Evolutionary conservation across 37 sponge, comb jelly and placozoan genomes (phyloP), one percentile per base, ranked within the genome.

Genomic region (Eunapius fragilis): DNA sequence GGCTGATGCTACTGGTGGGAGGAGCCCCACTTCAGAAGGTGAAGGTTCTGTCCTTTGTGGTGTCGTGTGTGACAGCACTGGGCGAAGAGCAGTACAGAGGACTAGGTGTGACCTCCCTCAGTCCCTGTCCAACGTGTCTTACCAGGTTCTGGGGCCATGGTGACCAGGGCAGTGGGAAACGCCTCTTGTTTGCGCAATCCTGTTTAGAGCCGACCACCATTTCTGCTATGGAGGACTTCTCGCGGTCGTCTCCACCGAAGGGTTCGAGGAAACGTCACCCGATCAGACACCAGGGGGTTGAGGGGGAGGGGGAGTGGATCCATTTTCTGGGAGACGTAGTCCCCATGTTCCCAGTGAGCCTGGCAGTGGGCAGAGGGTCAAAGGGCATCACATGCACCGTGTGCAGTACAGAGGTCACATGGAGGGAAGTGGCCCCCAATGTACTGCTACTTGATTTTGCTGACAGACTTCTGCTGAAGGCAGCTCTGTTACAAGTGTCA

Each of bases 81-180:
- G 25, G 38, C 12, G 84, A 83, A 24, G 92, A 91, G 81, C 35
- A 72, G 36, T 91, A 87, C 75, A 22, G 69, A 2, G 84, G 84
- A 0, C 80, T 91, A 4, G 30, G 77, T 24, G 30, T 70, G 12
- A 35, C 31, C 25, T 74, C 37, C 37, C 77, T 77, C 67, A 87
- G 80, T 69, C 92, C 92, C 0, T 91, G 92, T 38, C 84, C 84
- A 12, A 78, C 80, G 31, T 91, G 92, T 35, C 47, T 91, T 26
- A 76, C 32, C 25, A 28, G 75, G 2, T 89, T 76, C 88, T 88
- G 88, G 88, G 25, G 38, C 19, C 31, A 48, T 34, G 70, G 23
- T 25, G 38, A 49, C 24, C 37, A 48, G 26, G 26, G 41, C 41
- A 41, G 6, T 41, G 41, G 58, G 58, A 58, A 58, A 17, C 58